phyloP scores from a whole-genome alignment of 1,140 invertebrate species.

The Trichonephila inaurata region DNA sequence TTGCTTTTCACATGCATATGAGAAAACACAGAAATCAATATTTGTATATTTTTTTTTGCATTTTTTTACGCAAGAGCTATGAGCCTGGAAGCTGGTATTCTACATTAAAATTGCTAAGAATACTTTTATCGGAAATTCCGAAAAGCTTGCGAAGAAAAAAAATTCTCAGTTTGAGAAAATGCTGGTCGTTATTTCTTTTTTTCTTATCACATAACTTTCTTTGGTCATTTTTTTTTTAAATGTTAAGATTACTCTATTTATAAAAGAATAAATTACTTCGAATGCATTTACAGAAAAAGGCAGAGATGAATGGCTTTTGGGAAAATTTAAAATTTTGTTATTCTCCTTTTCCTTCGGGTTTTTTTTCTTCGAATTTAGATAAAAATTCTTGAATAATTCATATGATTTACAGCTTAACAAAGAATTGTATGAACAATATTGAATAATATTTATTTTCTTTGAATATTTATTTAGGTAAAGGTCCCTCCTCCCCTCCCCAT shows the following conservation, averaged over 20 bases:
- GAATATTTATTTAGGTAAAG: no score
- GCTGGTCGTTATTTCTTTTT: background rate
- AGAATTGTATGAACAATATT: no score
- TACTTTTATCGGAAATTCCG: background rate
- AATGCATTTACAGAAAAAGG: no score
- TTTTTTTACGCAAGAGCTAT: background rate
- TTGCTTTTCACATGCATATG: slow-evolving; percentile 5
- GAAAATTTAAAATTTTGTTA: no score
- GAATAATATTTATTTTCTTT: no score
- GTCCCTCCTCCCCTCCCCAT: no score
- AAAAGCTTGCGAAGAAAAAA: background rate
- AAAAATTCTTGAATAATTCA: no score
- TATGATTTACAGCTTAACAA: no score
- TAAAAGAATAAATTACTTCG: background rate
- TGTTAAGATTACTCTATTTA: background rate
- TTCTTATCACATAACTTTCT: background rate
- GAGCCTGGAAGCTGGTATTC: background rate
- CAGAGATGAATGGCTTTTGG: no score
- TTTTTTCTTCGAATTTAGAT: no score
- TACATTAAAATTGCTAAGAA: slow-evolving; percentile 15
- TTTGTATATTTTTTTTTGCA: background rate
- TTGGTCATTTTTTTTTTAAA: background rate
- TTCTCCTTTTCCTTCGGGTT: no score
- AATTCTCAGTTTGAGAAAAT: background rate
- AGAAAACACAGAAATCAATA: background rate